Conservation (phyloP, 2,888 invertebrate genomes). For the Opisthograptis luteolata region DNA sequence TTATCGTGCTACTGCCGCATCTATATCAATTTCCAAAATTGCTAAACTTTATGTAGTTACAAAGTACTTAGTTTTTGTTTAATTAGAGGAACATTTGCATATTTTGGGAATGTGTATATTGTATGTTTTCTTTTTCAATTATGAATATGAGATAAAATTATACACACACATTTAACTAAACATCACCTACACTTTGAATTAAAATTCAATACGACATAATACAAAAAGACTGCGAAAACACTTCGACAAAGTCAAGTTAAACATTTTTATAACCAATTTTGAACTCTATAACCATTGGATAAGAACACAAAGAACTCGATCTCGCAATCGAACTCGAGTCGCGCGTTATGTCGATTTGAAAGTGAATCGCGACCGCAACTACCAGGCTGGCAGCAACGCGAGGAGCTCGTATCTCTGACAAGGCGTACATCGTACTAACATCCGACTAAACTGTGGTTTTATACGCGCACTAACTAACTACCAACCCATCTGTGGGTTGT, state of each 20-base stretch:
- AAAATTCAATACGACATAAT: background rate
- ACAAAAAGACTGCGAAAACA: conserved; percentile 8
- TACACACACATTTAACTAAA: too few species aligned
- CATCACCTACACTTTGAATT: background rate
- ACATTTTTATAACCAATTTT: background rate
- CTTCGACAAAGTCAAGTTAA: background rate
- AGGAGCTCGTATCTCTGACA: conserved; percentile 37
- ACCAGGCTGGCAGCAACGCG: conserved; percentile 55
- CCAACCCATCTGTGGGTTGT: background rate
- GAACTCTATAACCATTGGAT: conserved; percentile 13
- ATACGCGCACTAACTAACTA: background rate
- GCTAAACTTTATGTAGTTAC: too few species aligned
- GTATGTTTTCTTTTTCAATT: too few species aligned
- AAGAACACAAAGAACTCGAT: conserved; percentile 10
- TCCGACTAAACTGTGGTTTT: conserved; percentile 4
- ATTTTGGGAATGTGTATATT: too few species aligned
- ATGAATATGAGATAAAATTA: too few species aligned
- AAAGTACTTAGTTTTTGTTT: too few species aligned
- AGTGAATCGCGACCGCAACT: conserved; percentile 60
- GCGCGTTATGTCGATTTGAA: conserved; percentile 61
- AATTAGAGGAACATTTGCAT: too few species aligned
- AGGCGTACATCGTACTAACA: conserved; percentile 1
- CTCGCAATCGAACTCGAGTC: conserved; percentile 27
- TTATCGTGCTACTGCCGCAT: too few species aligned
- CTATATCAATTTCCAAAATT: too few species aligned